These are phyloP conservation scores for Solea solea DNA, from an alignment of 2,113 vertebrate genomes.

Conservation along the genomic window DNA sequence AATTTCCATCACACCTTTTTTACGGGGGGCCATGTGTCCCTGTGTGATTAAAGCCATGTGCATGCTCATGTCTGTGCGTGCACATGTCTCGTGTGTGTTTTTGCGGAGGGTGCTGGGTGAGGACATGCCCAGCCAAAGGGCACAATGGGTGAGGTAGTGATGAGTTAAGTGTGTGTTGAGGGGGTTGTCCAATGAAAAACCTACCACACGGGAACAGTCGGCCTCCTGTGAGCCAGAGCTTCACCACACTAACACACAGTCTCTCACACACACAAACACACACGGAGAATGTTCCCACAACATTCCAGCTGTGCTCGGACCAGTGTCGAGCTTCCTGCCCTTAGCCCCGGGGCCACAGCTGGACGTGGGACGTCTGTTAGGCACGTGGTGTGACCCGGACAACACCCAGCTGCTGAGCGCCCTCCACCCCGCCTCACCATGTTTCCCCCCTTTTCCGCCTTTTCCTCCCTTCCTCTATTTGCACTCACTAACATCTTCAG, in stretches of 20 bases:
- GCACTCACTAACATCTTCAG: conserved; percentile 60
- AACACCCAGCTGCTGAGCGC: conserved; percentile 72
- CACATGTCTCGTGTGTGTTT: conserved; percentile 42
- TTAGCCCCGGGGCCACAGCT: conserved; percentile 76
- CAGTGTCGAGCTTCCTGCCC: conserved; percentile 75
- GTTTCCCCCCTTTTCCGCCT: conserved; percentile 24
- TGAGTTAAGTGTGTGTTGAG: conserved; percentile 32
- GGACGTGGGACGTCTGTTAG: conserved; percentile 77
- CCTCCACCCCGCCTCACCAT: conserved; percentile 42
- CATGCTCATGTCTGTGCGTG: conserved; percentile 60
- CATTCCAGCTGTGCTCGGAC: conserved; percentile 71
- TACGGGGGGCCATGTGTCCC: conserved; percentile 68
- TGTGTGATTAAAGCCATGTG: conserved; percentile 80
- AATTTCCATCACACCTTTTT: conserved; percentile 86
- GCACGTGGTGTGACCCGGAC: conserved; percentile 77
- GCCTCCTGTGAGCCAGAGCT: conserved; percentile 59
- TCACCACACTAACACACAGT: conserved; percentile 33
- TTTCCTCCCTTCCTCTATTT: background rate
- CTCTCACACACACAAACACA: conserved; percentile 17
- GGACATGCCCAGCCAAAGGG: conserved; percentile 76
- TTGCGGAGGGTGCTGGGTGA: conserved; percentile 42
- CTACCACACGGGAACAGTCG: conserved; percentile 59
- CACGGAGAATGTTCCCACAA: conserved; percentile 56
- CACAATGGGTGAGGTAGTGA: conserved; percentile 60
- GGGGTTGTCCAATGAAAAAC: conserved; percentile 54